Conservation (phyloP, 2,113 vertebrate species). For the Garra rufa region DNA sequence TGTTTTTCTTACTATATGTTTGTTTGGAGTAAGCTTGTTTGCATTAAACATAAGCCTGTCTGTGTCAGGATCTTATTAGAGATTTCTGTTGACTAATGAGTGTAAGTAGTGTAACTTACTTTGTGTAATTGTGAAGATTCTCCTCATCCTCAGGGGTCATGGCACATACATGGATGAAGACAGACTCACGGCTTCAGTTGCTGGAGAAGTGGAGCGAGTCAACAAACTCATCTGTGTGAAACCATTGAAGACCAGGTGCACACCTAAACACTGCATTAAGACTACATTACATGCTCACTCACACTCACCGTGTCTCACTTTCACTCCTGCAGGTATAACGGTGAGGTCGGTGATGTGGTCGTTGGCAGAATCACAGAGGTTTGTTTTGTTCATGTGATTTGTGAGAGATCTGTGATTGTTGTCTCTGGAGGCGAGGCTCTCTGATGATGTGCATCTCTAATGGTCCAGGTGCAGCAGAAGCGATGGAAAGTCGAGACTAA, state of each 20-base stretch:
- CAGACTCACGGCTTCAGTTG: slow-evolving; percentile 92
- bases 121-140: neutral
- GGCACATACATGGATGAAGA: slow-evolving; percentile 96
- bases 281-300: neutral
- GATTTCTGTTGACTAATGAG: neutral
- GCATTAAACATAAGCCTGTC: neutral
- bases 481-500: slow-evolving; percentile 98
- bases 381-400: slow-evolving; percentile 20
- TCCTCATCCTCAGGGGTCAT: slow-evolving; percentile 81
- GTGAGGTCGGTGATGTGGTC: slow-evolving; percentile 94
- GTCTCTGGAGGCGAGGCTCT: neutral
- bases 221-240: slow-evolving; percentile 95
- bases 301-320: neutral
- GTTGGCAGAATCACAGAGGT: slow-evolving; percentile 97
- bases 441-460: neutral
- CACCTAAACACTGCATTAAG: neutral
- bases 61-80: too few species aligned
- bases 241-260: slow-evolving; percentile 87
- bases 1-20: neutral
- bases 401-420: neutral
- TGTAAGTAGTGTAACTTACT: neutral
- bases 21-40: neutral
- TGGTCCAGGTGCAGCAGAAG: slow-evolving; percentile 91
- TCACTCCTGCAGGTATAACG: slow-evolving; percentile 84
- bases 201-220: slow-evolving; percentile 91